phyloP scores from a whole-genome alignment of 2,797 vertebrate genomes.

The Triplophysa yarkandensis region DNA sequence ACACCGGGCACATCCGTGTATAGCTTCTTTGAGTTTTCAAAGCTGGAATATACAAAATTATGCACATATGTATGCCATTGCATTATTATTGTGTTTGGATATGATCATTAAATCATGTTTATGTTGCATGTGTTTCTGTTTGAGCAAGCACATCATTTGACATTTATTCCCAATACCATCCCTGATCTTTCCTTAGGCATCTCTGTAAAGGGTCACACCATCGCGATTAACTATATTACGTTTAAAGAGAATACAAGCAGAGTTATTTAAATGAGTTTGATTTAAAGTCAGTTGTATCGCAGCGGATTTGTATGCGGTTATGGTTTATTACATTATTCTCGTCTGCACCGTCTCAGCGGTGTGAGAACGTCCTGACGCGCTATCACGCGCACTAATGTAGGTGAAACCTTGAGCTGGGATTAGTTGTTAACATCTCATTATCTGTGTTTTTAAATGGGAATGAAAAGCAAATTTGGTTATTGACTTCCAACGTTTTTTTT shows the following conservation, averaged over 20 bases:
- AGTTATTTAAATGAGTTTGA: too few species aligned
- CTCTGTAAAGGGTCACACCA: too few species aligned
- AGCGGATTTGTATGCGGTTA: background rate
- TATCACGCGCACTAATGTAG: background rate
- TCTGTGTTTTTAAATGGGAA: background rate
- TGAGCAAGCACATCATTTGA: background rate
- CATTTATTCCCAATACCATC: background rate
- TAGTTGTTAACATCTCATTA: conserved; percentile 21
- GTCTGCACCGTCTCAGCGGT: background rate
- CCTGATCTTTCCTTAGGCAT: too few species aligned
- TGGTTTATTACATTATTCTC: background rate
- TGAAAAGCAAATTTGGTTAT: background rate
- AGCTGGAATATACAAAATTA: background rate
- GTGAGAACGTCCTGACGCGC: conserved; percentile 7
- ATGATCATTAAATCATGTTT: background rate
- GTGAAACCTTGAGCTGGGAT: conserved; percentile 31
- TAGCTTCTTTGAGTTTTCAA: conserved; percentile 34
- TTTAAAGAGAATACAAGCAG: too few species aligned
- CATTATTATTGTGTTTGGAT: background rate
- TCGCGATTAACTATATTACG: too few species aligned
- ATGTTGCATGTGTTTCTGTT: conserved; percentile 1
- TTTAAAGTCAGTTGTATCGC: too few species aligned
- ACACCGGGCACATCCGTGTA: conserved; percentile 35
- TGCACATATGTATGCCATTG: background rate
- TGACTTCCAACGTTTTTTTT: background rate